Percentiles rank a stretch among this genome's conserved stretches.
These are phyloP conservation scores for Mus pahari DNA, from an alignment of 2,113 vertebrate genomes.

Conservation along the genomic window DNA sequence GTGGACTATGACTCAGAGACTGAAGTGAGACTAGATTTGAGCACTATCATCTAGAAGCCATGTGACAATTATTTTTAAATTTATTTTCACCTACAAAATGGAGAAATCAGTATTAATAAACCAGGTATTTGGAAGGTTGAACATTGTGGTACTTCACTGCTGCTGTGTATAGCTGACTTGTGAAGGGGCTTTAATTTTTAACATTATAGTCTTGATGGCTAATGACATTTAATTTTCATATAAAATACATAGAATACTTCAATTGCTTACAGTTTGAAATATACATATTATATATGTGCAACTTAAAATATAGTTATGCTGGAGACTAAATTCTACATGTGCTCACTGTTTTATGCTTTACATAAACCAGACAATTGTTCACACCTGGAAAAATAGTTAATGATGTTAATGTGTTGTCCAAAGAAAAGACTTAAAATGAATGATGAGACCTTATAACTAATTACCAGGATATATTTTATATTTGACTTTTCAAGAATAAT, in stretches of 20 bases:
- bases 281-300: not conserved
- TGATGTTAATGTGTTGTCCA: not conserved
- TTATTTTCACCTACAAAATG: not conserved
- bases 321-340: not conserved
- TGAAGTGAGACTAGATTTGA: not conserved
- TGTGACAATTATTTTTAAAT: not conserved
- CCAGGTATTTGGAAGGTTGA: not conserved
- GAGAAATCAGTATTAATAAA: not conserved
- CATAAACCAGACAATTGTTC: not conserved
- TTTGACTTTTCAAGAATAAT: constrained; percentile 53
- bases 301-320: not conserved
- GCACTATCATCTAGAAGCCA: not conserved
- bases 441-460: not conserved
- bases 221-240: not conserved
- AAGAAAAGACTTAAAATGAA: constrained; percentile 10
- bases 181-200: not conserved
- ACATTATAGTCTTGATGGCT: not conserved
- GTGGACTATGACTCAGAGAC: not conserved
- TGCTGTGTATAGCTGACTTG: not conserved
- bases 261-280: not conserved
- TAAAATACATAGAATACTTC: not conserved
- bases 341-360: not conserved
- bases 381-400: not conserved
- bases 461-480: constrained; percentile 36
- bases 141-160: not conserved